Percentiles rank a stretch among this genome's conserved stretches.
phyloP scores from a whole-genome alignment of 2,797 vertebrate genomes.

The Phylloscopus collybita region DNA sequence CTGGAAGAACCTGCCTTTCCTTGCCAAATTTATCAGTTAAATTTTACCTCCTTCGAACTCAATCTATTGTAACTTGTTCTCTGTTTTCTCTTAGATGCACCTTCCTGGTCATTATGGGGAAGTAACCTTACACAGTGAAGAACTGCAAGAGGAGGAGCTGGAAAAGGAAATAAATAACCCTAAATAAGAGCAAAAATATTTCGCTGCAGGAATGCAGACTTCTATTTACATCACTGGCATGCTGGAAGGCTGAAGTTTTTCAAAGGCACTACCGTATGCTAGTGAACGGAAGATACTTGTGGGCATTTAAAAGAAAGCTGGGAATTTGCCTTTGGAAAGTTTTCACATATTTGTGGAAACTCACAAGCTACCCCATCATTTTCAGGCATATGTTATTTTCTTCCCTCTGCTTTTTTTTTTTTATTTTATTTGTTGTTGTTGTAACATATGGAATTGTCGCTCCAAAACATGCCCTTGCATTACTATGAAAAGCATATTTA shows the following conservation, averaged over 20 bases:
- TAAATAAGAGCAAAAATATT: neutral
- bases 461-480: slow-evolving; percentile 7
- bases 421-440: neutral
- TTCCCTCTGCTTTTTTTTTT: neutral
- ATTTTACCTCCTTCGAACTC: neutral
- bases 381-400: neutral
- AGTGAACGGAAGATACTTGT: neutral
- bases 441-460: neutral
- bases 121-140: neutral
- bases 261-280: neutral
- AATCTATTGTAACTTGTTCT: neutral
- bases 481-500: neutral
- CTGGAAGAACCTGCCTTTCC: neutral
- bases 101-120: neutral
- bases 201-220: neutral
- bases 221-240: neutral
- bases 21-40: neutral
- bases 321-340: slow-evolving; percentile 13
- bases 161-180: neutral
- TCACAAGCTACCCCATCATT: neutral
- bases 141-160: neutral
- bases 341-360: neutral
- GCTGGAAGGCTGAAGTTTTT: neutral
- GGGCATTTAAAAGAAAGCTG: neutral
- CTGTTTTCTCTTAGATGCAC: neutral